A percentile compares a stretch with the other conserved stretches of the same genome.
Evolutionary conservation across 2,888 invertebrate species (phyloP).

Genomic region (Microdon myrmicae): DNA sequence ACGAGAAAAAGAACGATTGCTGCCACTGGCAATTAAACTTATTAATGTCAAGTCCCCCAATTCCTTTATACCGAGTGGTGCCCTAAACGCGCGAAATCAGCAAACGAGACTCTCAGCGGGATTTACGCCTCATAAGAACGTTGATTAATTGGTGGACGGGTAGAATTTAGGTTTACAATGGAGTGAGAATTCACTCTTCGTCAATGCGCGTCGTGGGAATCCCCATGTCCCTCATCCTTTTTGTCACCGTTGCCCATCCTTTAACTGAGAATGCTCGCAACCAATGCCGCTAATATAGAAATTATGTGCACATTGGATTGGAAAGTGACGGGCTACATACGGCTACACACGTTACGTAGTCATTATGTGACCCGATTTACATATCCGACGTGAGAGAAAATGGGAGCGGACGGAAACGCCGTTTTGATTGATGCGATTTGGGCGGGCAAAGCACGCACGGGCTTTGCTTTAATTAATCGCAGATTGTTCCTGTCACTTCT

Average conservation of each 20-base stretch:
- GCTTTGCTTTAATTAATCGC: conserved; percentile 43
- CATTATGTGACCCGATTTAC: conserved; percentile 39
- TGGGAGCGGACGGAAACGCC: conserved; percentile 3
- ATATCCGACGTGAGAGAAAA: conserved; percentile 20
- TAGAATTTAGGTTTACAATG: conserved; percentile 31
- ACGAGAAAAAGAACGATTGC: conserved; percentile 48
- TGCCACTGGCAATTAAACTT: conserved; percentile 31
- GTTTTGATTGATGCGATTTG: conserved; percentile 41
- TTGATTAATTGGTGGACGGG: conserved; percentile 42
- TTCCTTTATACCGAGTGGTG: background rate
- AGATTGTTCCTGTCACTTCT: too few relatives aligned
- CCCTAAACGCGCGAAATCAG: conserved; percentile 16
- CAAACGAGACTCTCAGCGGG: conserved; percentile 47
- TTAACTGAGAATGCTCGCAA: background rate
- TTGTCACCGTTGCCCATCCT: too few relatives aligned
- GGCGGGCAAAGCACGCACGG: conserved; percentile 26
- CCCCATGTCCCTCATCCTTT: too few relatives aligned
- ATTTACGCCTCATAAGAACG: conserved; percentile 50
- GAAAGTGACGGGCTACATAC: background rate
- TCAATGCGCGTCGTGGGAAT: conserved; percentile 1
- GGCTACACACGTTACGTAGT: conserved; percentile 17
- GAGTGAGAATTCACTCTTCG: conserved; percentile 21
- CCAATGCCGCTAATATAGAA: conserved; percentile 16
- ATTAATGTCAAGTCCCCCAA: conserved; percentile 27
- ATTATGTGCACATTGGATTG: conserved; percentile 35